phyloP scores from a whole-genome alignment of 2,888 invertebrate genomes.

The Amphiduros pacificus region DNA sequence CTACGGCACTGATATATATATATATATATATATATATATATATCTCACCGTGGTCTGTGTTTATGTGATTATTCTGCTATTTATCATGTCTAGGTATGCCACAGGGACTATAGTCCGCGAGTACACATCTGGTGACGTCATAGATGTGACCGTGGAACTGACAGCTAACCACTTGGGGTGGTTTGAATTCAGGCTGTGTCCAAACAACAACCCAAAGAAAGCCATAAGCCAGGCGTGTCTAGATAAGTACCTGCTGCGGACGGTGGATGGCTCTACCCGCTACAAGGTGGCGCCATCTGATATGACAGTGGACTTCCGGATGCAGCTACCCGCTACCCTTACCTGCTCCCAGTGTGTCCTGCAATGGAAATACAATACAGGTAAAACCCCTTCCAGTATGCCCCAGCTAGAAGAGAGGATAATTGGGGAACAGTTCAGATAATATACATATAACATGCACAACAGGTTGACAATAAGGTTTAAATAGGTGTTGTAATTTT shows the following conservation, averaged over 20 bases:
- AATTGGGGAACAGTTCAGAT: too few relatives aligned
- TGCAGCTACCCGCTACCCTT: constrained; percentile 20
- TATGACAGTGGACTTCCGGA: background rate
- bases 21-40: too few relatives aligned
- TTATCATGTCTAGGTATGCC: too few relatives aligned
- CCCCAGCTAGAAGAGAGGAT: too few relatives aligned
- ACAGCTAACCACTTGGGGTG: constrained; percentile 27
- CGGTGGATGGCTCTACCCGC: constrained; percentile 23
- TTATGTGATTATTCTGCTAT: too few relatives aligned
- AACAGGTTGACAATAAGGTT: too few relatives aligned
- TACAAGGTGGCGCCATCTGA: constrained; percentile 1
- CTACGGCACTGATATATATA: too few relatives aligned
- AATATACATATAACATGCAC: too few relatives aligned
- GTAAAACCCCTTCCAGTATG: constrained; percentile 21
- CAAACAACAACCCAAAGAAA: constrained; percentile 14
- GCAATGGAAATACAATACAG: constrained; percentile 33
- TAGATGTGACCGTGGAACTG: constrained; percentile 9
- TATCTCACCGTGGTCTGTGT: too few relatives aligned
- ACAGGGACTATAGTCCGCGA: constrained; percentile 2
- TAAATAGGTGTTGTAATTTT: too few relatives aligned
- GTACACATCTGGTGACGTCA: constrained; percentile 5
- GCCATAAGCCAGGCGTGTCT: constrained; percentile 21
- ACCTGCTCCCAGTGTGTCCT: constrained; percentile 30
- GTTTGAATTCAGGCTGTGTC: constrained; percentile 31
- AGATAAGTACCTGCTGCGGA: constrained; percentile 19